phyloP scores from a whole-genome alignment of 2,888 invertebrate species.

The Caenorhabditis sp. region DNA sequence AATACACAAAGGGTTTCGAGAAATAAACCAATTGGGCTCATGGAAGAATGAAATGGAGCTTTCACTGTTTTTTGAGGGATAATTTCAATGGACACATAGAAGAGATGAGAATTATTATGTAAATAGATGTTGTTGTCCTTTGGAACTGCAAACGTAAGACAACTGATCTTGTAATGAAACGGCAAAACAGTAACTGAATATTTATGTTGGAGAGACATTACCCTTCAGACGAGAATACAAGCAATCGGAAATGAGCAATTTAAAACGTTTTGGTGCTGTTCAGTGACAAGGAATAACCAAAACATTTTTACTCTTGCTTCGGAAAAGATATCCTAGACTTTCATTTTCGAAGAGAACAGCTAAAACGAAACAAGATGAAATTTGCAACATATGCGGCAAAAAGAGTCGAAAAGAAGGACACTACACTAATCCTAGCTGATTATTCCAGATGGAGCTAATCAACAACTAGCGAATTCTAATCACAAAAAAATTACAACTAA shows the following conservation, averaged over 20 bases:
- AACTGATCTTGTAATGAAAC: too few relatives aligned
- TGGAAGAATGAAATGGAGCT: not conserved
- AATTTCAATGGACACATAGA: not conserved
- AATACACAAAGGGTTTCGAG: conserved; percentile 27
- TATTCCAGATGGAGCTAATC: conserved; percentile 39
- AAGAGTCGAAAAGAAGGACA: conserved; percentile 13
- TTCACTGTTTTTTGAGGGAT: not conserved
- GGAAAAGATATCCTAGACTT: not conserved
- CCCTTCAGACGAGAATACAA: too few relatives aligned
- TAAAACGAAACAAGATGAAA: not conserved
- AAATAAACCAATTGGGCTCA: conserved; percentile 15
- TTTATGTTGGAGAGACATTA: too few relatives aligned
- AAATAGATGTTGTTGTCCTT: too few relatives aligned
- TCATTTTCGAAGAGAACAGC: not conserved
- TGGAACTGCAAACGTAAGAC: too few relatives aligned
- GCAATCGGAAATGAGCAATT: too few relatives aligned
- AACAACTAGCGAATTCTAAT: conserved; percentile 4
- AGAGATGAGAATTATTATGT: too few relatives aligned
- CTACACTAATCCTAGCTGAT: conserved; percentile 38
- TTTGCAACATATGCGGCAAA: conserved; percentile 11
- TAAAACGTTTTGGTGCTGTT: too few relatives aligned
- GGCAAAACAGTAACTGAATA: too few relatives aligned
- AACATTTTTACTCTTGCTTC: too few relatives aligned
- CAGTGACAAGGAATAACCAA: too few relatives aligned
- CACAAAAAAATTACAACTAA: conserved; percentile 7